Base-by-base conservation (phyloP, 2,113 vertebrate species). In the Proterorhinus semilunaris region DNA sequence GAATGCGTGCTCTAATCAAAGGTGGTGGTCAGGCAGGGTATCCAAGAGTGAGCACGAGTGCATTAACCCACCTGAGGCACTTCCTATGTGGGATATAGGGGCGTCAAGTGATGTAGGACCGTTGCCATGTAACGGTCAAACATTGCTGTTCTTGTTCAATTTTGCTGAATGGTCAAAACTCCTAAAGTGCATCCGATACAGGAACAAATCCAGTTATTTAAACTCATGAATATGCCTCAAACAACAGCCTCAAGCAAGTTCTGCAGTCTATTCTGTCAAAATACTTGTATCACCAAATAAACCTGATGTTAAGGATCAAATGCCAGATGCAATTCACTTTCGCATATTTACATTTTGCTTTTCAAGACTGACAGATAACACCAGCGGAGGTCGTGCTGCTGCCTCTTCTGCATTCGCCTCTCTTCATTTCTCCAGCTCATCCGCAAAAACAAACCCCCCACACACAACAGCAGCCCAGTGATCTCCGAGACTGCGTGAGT, bases 391-490 rank as follows among this genome's bases (percentile, higher is more conserved):
- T 79, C 16, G 16, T 0, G 0, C 8, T 53, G 47, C 43, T 8
- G 16, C 43, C 49, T 64, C 50, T 73, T 50, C 59, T 57, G 53
- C 57, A 43, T 49, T 48, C 59, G 43, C 27, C 27, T 64, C 46
- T 53, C 62, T 62, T 69, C 69, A 75, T 55, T 77, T 75, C 64
- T 71, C 65, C 65, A 65, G 17, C 72, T 65, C 78, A 68, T 63
- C 74, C 76, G 78, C 75, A 3, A 36, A 80, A 81, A 70, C 64
- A 84, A 84, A 88, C 78, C 70, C 43, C 43, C 51, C 47, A 44
- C 58, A 76, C 58, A 77, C 62, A 74, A 72, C 36, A 79, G 77
- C 77, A 72, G 79, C 72, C 71, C n/a, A 52, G 54, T 10, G 57
- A 86, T 81, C 69, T 87, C 86, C 74, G 50, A 53, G 27, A 36